phyloP scores from a whole-genome alignment of 2,113 vertebrate genomes.

The Psittacus erithacus region DNA sequence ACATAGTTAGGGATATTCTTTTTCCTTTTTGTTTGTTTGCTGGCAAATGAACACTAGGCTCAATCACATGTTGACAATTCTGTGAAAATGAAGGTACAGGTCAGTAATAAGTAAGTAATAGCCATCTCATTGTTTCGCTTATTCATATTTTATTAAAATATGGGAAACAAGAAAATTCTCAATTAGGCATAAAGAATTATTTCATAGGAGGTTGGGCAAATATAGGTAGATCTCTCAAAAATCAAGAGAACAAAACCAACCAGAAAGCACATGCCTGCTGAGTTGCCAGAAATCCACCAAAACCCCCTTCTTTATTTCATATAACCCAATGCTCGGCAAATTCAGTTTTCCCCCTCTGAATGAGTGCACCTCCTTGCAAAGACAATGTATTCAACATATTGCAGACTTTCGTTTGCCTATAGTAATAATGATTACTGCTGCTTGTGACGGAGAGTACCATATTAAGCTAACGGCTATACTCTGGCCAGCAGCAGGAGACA shows the following conservation, averaged over 20 bases:
- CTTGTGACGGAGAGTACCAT: not conserved
- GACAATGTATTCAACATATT: slow-evolving; percentile 1
- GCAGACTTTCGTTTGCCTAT: not conserved
- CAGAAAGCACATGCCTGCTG: not conserved
- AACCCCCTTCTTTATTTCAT: not conserved
- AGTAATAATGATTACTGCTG: not conserved
- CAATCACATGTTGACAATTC: not conserved
- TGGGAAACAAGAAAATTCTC: not conserved
- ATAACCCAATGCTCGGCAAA: not conserved
- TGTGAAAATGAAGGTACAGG: not conserved
- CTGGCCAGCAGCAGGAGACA: slow-evolving; percentile 48
- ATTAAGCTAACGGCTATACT: not conserved
- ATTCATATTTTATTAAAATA: slow-evolving; percentile 3
- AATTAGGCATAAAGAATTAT: not conserved
- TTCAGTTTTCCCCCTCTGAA: not conserved
- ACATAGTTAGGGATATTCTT: not conserved
- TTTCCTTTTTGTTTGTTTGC: not conserved
- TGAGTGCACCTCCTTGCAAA: not conserved
- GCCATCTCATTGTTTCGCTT: not conserved
- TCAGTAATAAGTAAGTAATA: not conserved
- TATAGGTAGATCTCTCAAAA: not conserved
- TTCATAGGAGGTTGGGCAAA: not conserved
- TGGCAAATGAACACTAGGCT: not conserved
- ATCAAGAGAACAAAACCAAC: not conserved
- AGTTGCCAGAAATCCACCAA: not conserved